A percentile compares a stretch with the other conserved stretches of the same genome.
These are phyloP conservation scores for Conus canariensis DNA, from an alignment of 2,888 invertebrate genomes.

Conservation along the genomic window DNA sequence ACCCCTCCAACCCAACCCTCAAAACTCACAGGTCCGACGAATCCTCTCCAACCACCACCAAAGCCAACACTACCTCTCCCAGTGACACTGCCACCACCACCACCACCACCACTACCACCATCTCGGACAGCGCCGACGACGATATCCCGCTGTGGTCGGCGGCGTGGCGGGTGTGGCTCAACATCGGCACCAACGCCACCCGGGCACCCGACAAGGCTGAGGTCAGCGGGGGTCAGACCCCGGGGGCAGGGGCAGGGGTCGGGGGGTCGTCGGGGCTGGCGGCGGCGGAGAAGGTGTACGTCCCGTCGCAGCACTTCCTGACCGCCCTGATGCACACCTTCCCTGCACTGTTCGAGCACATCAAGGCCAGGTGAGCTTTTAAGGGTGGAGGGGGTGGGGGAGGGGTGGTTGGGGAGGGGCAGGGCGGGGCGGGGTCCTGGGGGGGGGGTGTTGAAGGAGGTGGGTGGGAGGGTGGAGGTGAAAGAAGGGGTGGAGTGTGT, in stretches of 20 bases:
- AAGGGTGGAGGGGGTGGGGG: neutral
- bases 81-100: slow-evolving; percentile 18
- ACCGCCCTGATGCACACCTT: slow-evolving; percentile 97
- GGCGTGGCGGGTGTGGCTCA: slow-evolving; percentile 85
- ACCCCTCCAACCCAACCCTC: too few relatives aligned
- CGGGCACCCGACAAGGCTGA: slow-evolving; percentile 80
- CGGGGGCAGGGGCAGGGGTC: neutral
- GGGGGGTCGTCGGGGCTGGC: neutral
- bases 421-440: neutral
- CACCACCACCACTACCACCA: slow-evolving; percentile 27
- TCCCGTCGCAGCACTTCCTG: slow-evolving; percentile 94
- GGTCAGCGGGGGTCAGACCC: neutral
- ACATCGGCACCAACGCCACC: slow-evolving; percentile 90
- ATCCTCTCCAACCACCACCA: neutral
- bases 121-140: slow-evolving; percentile 57
- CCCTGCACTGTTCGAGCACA: slow-evolving; percentile 94
- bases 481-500: neutral
- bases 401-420: neutral
- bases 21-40: slow-evolving; percentile 24
- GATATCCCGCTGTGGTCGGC: slow-evolving; percentile 75
- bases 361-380: slow-evolving; percentile 82
- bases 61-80: neutral
- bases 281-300: slow-evolving; percentile 82
- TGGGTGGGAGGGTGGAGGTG: neutral
- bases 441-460: neutral